Evolutionary conservation across 2,113 vertebrate genomes (phyloP), one percentile per base, ranked within the genome.

Genomic region (Polypterus bichir): DNA sequence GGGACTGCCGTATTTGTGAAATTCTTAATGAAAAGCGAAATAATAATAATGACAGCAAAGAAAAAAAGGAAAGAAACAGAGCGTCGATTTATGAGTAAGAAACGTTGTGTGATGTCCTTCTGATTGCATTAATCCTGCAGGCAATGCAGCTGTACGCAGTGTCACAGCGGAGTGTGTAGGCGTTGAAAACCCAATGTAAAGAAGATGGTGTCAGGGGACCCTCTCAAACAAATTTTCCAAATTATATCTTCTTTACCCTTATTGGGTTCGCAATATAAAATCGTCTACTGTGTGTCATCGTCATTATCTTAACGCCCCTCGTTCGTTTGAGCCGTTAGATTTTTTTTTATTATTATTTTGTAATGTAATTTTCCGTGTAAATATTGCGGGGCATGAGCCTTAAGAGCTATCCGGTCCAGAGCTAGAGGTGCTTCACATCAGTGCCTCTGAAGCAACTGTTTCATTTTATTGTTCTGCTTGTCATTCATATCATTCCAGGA

Each of bases 61-160:
- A 10, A 62, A 73, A 73, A 59, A 65, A n/a, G 64, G 11, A 76
- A 76, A 80, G 77, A 79, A 75, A 68, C 54, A 53, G 47, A 67
- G 65, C 27, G 27, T 27, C 27, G 27, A 1, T 27, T 27, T 63
- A 75, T 78, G 65, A 79, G 66, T 75, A 75, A 79, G 80, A 78
- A 76, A 77, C 72, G 76, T 77, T 81, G 72, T 74, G 79, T 75
- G 82, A 84, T 88, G 82, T 85, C 77, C 81, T 4, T 69, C 49
- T 62, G 59, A 82, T 84, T 87, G 81, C 85, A 84, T 84, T 88
- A 91, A 70, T 76, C 92, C 92, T 90, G 88, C 86, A 91, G 90
- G 91, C 91, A 93, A 89, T 94, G 93, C 91, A 97, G 93, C 86
- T 93, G 91, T 93, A 88, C 87, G 91, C 91, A 86, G 88, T 90